These are phyloP conservation scores for Nomada goodeniana DNA, from an alignment of 2,888 invertebrate species.

Conservation along the genomic window DNA sequence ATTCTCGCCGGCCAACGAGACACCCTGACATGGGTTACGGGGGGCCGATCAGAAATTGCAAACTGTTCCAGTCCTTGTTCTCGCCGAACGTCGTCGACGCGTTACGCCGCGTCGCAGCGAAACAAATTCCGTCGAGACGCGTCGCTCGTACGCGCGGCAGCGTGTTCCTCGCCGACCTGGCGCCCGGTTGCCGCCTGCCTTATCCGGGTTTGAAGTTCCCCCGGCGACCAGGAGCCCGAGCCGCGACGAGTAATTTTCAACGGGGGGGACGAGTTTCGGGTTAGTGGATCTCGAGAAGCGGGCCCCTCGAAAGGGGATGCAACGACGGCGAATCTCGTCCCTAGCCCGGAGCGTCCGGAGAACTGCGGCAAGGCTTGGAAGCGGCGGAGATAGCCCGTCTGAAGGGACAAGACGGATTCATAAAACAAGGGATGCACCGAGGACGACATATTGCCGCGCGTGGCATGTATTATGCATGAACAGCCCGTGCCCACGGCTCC, in stretches of 20 bases:
- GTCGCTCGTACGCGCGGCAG: neutral
- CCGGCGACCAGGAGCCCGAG: slow-evolving; percentile 5
- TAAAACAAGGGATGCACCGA: slow-evolving; percentile 76
- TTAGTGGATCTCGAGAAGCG: slow-evolving; percentile 48
- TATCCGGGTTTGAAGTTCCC: slow-evolving; percentile 3
- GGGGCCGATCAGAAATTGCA: slow-evolving; percentile 14
- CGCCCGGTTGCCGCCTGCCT: neutral
- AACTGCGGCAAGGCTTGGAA: slow-evolving; percentile 53
- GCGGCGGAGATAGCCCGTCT: slow-evolving; percentile 52
- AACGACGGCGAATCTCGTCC: slow-evolving; percentile 41
- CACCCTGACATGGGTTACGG: slow-evolving; percentile 31
- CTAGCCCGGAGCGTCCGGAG: slow-evolving; percentile 41
- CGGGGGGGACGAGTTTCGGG: slow-evolving; percentile 35
- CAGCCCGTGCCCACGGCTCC: slow-evolving; percentile 61
- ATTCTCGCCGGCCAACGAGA: slow-evolving; percentile 69
- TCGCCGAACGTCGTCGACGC: too few relatives aligned
- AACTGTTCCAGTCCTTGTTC: neutral
- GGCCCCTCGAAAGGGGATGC: slow-evolving; percentile 26
- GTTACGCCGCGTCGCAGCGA: too few relatives aligned
- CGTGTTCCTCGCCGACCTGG: neutral
- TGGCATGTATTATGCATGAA: slow-evolving; percentile 82
- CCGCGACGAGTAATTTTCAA: slow-evolving; percentile 39
- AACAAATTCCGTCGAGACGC: too few relatives aligned
- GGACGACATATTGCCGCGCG: slow-evolving; percentile 81
- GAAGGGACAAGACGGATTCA: slow-evolving; percentile 76